These are phyloP conservation scores for Tuberolachnus salignus DNA, from an alignment of 2,888 invertebrate species.

Conservation along the genomic window DNA sequence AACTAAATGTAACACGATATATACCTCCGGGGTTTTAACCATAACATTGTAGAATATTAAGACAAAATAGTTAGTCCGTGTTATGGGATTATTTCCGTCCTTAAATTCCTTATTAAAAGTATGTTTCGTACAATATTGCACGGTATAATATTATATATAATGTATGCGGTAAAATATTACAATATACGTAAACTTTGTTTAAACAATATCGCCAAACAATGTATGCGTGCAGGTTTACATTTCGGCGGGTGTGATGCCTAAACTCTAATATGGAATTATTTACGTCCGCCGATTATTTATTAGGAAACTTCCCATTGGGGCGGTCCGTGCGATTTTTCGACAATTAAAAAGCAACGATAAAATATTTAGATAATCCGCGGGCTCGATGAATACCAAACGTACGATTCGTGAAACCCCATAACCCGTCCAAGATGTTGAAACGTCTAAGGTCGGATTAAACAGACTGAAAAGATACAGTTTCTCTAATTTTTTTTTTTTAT, in stretches of 20 bases:
- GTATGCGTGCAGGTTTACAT: background rate
- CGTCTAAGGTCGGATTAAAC: slow-evolving; percentile 5
- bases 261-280: slow-evolving; percentile 6
- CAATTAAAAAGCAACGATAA: slow-evolving; percentile 1
- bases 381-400: slow-evolving; percentile 1
- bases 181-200: too few relatives aligned
- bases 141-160: too few relatives aligned
- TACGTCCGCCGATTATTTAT: background rate
- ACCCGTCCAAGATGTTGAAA: background rate
- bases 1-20: too few relatives aligned
- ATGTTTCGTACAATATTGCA: too few relatives aligned
- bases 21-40: background rate
- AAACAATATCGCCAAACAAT: too few relatives aligned
- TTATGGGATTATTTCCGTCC: background rate
- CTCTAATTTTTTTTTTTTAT: background rate
- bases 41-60: background rate
- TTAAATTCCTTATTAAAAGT: background rate
- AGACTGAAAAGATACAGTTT: background rate
- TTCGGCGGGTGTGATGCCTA: background rate
- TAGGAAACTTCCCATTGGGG: background rate
- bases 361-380: too few relatives aligned
- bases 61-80: background rate
- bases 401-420: too few relatives aligned
- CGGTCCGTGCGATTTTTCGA: background rate
- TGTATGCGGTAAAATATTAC: too few relatives aligned